phyloP scores from a whole-genome alignment of 2,888 invertebrate species.

The Caenorhabditis afra region DNA sequence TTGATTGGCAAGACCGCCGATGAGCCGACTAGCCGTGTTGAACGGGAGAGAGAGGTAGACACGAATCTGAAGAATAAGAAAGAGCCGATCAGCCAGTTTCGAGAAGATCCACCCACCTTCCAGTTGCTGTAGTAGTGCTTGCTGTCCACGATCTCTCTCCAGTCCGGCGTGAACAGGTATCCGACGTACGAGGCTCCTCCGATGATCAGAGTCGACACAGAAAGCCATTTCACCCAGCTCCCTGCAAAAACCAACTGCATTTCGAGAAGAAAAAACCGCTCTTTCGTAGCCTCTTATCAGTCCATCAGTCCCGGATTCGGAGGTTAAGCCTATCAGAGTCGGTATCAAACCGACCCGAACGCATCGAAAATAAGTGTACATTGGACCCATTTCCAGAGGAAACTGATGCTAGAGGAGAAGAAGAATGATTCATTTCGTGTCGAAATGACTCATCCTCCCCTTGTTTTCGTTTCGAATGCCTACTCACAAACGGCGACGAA shows the following conservation, averaged over 20 bases:
- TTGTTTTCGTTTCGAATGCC: background rate
- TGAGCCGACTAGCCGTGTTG: conserved; percentile 68
- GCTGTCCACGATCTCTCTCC: conserved; percentile 73
- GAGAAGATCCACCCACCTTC: conserved; percentile 76
- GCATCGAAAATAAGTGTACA: conserved; percentile 8
- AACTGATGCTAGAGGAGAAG: background rate
- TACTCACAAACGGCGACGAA: conserved; percentile 59
- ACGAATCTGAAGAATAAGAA: conserved; percentile 73
- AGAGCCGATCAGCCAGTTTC: background rate
- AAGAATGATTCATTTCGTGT: background rate
- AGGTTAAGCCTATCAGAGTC: background rate
- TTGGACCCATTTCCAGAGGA: background rate
- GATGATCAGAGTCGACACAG: conserved; percentile 60
- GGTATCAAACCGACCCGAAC: background rate
- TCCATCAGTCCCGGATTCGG: background rate
- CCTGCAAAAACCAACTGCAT: conserved; percentile 50
- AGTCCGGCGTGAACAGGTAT: conserved; percentile 74
- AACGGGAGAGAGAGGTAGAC: conserved; percentile 77
- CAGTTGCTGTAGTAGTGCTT: conserved; percentile 79
- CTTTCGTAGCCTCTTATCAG: background rate
- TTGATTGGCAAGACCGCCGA: conserved; percentile 68
- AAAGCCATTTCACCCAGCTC: conserved; percentile 68
- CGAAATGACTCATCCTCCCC: background rate
- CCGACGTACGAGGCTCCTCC: conserved; percentile 70
- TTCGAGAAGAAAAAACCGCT: background rate